phyloP scores from a whole-genome alignment of 2,797 vertebrate species.

The Podarcis siculus region DNA sequence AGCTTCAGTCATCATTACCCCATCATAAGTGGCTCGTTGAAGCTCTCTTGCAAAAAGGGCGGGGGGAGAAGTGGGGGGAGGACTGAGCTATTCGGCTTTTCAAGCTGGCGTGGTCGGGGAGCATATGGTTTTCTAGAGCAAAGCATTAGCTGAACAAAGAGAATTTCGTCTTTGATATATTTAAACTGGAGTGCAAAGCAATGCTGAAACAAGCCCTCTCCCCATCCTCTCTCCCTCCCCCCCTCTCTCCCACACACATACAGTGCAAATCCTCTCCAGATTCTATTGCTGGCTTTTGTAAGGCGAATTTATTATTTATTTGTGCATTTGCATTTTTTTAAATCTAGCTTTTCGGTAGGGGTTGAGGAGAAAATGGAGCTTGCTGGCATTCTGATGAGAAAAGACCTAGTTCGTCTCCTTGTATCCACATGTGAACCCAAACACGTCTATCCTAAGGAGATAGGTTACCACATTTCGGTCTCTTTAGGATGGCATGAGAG shows the following conservation, averaged over 20 bases:
- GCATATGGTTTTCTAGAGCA: not conserved
- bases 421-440: too few species aligned
- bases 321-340: too few species aligned
- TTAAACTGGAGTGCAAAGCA: not conserved
- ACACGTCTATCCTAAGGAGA: too few species aligned
- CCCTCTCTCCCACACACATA: not conserved
- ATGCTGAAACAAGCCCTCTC: not conserved
- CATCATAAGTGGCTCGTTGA: not conserved
- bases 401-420: too few species aligned
- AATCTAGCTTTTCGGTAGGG: too few species aligned
- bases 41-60: not conserved
- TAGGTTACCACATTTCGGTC: too few species aligned
- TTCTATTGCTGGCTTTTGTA: not conserved
- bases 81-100: not conserved
- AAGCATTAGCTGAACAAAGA: not conserved
- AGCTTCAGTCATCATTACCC: not conserved
- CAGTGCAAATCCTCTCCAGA: not conserved
- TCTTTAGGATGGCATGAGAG: too few species aligned
- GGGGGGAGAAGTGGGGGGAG: too few species aligned
- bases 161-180: not conserved
- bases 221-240: not conserved
- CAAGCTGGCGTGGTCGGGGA: not conserved
- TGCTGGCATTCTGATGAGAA: too few species aligned
- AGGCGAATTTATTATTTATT: not conserved
- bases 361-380: too few species aligned